Conservation (phyloP, 2,888 invertebrate species). For the Xestia c-nigrum region DNA sequence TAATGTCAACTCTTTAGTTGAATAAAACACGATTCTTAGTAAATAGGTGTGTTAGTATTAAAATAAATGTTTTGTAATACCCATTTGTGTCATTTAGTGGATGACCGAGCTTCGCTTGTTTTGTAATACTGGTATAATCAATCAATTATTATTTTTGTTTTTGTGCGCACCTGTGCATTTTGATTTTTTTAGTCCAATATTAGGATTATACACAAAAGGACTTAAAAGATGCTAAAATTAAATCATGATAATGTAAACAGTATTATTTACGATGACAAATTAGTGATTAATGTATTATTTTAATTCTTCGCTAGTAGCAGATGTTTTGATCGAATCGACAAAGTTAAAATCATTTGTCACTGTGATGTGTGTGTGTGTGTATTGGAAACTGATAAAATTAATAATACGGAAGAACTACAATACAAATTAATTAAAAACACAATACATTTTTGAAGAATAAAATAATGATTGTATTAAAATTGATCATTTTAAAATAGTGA, state of each 20-base stretch:
- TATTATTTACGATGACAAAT: conserved; percentile 21
- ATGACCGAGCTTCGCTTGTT: conserved; percentile 3
- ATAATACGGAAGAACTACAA: conserved; percentile 53
- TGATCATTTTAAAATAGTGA: conserved; percentile 25
- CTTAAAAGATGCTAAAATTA: not conserved
- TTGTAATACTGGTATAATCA: conserved; percentile 4
- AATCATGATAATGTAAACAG: conserved; percentile 9
- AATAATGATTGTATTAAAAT: conserved; percentile 13
- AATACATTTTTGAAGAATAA: conserved; percentile 3
- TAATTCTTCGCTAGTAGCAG: conserved; percentile 24
- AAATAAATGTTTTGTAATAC: not conserved
- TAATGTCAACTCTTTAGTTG: not conserved
- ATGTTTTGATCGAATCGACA: conserved; percentile 43
- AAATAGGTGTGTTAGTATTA: not conserved
- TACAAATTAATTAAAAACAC: conserved; percentile 35
- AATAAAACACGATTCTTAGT: not conserved
- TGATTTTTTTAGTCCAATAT: not conserved
- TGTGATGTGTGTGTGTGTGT: no score
- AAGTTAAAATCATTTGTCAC: conserved; percentile 46
- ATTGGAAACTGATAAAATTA: conserved; percentile 41
- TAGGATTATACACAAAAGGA: not conserved
- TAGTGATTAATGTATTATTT: conserved; percentile 34
- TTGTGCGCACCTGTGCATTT: not conserved
- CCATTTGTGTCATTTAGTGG: conserved; percentile 6
- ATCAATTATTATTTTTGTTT: conserved; percentile 8